A percentile compares a stretch with the other conserved stretches of the same genome.
These are phyloP conservation scores for Muscicapa striata DNA, from an alignment of 2,797 vertebrate species.

Conservation along the genomic window DNA sequence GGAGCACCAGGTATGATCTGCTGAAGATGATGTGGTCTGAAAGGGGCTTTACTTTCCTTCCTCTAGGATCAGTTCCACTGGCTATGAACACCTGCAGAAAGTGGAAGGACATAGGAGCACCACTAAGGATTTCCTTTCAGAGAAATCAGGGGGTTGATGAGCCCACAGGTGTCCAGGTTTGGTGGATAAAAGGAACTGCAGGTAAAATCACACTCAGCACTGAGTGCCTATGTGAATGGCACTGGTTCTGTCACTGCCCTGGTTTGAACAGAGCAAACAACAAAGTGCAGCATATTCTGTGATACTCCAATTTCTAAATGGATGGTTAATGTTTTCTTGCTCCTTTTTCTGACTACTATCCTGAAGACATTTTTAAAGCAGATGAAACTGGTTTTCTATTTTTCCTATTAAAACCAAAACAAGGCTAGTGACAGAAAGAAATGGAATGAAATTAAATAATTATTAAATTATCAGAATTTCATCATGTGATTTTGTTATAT, in stretches of 20 bases:
- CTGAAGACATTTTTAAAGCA: background rate
- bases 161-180: background rate
- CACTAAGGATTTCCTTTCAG: background rate
- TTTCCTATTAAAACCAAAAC: background rate
- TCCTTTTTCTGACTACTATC: background rate
- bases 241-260: fast-evolving
- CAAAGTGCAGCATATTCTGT: background rate
- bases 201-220: background rate
- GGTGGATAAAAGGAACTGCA: background rate
- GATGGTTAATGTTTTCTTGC: background rate
- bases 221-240: background rate
- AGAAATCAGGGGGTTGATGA: fast-evolving
- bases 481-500: background rate
- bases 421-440: background rate
- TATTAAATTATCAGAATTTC: background rate
- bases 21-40: conserved; percentile 30
- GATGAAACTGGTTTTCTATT: background rate
- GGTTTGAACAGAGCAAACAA: background rate
- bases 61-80: background rate
- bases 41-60: background rate
- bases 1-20: conserved; percentile 57
- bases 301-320: fast-evolving
- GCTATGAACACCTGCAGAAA: fast-evolving
- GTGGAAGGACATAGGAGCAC: background rate
- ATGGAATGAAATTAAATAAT: background rate